Percentiles rank a stretch among this genome's conserved stretches.
phyloP scores from a whole-genome alignment of 2,888 invertebrate species.

The Microdon myrmicae region DNA sequence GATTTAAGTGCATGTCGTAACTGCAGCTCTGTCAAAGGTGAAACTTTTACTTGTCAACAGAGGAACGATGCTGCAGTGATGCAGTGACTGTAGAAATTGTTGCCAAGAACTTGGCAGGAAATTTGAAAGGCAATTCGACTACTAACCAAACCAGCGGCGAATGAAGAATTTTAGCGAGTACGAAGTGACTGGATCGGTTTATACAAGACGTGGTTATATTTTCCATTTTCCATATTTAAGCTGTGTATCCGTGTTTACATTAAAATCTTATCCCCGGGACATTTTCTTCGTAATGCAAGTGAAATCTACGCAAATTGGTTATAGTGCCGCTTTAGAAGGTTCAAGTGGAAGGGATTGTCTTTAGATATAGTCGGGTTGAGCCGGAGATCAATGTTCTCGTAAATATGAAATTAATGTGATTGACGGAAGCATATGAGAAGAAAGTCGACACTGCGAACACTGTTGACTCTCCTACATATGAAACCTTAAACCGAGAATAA shows the following conservation, averaged over 20 bases:
- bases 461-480: too few relatives aligned
- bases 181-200: slow-evolving; percentile 16
- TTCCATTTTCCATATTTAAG: slow-evolving; percentile 14
- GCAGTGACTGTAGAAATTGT: slow-evolving; percentile 24
- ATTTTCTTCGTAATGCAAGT: slow-evolving; percentile 6
- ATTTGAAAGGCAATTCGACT: too few relatives aligned
- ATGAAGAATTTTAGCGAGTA: slow-evolving; percentile 9
- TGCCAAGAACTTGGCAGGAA: slow-evolving; percentile 23
- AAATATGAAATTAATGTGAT: slow-evolving; percentile 41
- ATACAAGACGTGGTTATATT: slow-evolving; percentile 29
- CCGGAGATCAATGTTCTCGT: slow-evolving; percentile 15
- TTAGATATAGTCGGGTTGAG: too few relatives aligned
- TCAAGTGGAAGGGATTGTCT: too few relatives aligned
- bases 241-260: slow-evolving; percentile 28
- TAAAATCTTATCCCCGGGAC: slow-evolving; percentile 25
- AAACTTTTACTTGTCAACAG: slow-evolving; percentile 47
- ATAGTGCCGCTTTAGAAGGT: not conserved
- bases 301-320: slow-evolving; percentile 32
- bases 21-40: slow-evolving; percentile 48
- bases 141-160: too few relatives aligned
- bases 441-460: too few relatives aligned
- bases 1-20: too few relatives aligned
- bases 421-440: slow-evolving; percentile 3
- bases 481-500: too few relatives aligned
- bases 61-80: not conserved